Evolutionary conservation across 1,140 invertebrate genomes (phyloP).

Genomic region (Lepidotrigona ventralis): DNA sequence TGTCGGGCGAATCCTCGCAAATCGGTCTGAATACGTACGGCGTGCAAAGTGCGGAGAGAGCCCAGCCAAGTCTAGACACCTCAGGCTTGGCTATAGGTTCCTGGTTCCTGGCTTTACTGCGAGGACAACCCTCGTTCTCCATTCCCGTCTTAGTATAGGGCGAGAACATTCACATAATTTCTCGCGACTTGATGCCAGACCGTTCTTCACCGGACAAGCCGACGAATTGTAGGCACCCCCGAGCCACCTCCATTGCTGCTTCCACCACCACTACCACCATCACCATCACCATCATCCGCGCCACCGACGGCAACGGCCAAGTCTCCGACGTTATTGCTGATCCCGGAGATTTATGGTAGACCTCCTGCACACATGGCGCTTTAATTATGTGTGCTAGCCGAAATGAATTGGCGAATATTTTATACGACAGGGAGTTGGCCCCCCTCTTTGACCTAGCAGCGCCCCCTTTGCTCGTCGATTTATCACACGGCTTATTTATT

Average conservation of each 20-base stretch:
- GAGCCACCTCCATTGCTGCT: constrained; percentile 33
- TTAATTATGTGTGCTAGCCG: constrained; percentile 76
- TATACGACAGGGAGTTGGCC: constrained; percentile 65
- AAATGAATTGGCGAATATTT: constrained; percentile 79
- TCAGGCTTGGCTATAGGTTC: constrained; percentile 47
- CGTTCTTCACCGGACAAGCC: constrained; percentile 69
- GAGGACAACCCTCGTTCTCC: constrained; percentile 29
- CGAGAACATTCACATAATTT: constrained; percentile 75
- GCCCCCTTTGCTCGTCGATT: constrained; percentile 40
- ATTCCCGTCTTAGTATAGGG: constrained; percentile 53
- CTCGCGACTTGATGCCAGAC: constrained; percentile 73
- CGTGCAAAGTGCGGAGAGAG: constrained; percentile 55
- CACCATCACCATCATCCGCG: constrained; percentile 64
- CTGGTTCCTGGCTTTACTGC: constrained; percentile 28
- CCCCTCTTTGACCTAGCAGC: constrained; percentile 22
- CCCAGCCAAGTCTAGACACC: constrained; percentile 69
- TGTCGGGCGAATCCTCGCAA: constrained; percentile 72
- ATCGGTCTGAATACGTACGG: constrained; percentile 72
- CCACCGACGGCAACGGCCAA: constrained; percentile 63
- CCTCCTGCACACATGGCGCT: constrained; percentile 77
- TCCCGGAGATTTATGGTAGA: constrained; percentile 77
- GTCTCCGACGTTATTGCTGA: constrained; percentile 79
- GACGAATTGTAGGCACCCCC: constrained; percentile 73
- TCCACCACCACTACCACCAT: constrained; percentile 49
- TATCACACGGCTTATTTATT: constrained; percentile 64